phyloP scores from a whole-genome alignment of 1,140 invertebrate species.

The Agraylea sexmaculata region DNA sequence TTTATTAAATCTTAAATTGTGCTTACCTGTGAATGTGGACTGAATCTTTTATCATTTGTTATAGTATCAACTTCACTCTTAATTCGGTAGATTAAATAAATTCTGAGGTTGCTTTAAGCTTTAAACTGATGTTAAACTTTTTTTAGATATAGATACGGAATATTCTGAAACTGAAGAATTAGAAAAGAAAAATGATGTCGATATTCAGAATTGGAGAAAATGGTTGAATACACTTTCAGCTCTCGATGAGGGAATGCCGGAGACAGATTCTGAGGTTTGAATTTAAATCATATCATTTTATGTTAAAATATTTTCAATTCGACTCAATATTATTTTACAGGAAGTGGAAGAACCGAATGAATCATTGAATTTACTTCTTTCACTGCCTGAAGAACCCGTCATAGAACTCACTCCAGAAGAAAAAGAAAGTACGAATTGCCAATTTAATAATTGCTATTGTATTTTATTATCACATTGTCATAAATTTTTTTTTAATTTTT shows the following conservation, averaged over 20 bases:
- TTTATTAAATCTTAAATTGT: no score
- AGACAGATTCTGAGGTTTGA: constrained; percentile 15
- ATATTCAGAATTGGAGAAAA: constrained; percentile 17
- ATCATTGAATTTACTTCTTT: constrained; percentile 30
- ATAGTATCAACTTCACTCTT: no score
- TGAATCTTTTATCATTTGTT: no score
- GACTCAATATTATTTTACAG: constrained; percentile 22
- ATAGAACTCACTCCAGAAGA: constrained; percentile 43
- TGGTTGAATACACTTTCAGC: constrained; percentile 20
- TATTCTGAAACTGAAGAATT: constrained; percentile 10
- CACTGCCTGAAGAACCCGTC: constrained; percentile 33
- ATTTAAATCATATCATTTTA: constrained; percentile 15
- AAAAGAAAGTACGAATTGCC: constrained; percentile 40
- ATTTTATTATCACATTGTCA: constrained; percentile 15
- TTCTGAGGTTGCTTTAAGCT: no score
- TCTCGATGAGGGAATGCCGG: constrained; percentile 13
- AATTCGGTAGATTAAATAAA: no score
- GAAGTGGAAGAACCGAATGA: constrained; percentile 37
- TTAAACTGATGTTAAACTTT: not conserved
- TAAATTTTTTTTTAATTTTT: constrained; percentile 15
- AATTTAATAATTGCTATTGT: constrained; percentile 9
- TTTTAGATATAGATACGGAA: constrained; percentile 2
- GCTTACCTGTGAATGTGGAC: no score
- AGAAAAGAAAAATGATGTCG: constrained; percentile 8
- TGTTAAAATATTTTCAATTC: constrained; percentile 16